A percentile compares a stretch with the other conserved stretches of the same genome.
phyloP scores from a whole-genome alignment of 2,797 vertebrate genomes.

The Sylvia borin region DNA sequence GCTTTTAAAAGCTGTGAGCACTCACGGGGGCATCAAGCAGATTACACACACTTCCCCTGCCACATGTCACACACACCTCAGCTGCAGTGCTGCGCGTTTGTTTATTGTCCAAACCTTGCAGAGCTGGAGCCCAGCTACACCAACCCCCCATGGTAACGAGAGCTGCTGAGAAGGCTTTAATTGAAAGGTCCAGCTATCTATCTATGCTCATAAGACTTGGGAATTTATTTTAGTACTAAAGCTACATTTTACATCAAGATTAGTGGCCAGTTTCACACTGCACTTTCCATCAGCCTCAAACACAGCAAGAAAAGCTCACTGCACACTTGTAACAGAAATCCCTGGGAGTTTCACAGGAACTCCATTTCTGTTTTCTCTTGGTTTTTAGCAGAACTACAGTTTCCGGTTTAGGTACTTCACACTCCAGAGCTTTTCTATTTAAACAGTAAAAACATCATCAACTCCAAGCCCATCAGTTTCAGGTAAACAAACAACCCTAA shows the following conservation, averaged over 20 bases:
- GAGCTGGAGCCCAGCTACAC: neutral
- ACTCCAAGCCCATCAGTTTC: neutral
- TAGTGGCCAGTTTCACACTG: neutral
- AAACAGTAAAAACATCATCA: neutral
- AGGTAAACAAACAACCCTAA: neutral
- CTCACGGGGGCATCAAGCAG: too few species aligned
- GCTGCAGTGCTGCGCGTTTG: fast-evolving
- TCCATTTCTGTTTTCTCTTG: neutral
- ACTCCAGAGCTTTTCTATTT: neutral
- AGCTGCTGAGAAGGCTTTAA: neutral
- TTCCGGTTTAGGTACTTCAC: neutral
- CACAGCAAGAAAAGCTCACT: fast-evolving
- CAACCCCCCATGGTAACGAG: neutral
- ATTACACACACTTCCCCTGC: neutral
- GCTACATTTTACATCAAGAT: neutral
- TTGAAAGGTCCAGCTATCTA: neutral
- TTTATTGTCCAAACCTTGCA: neutral
- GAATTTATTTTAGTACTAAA: neutral
- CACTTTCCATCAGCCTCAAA: neutral
- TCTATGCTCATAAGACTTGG: neutral
- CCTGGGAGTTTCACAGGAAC: neutral
- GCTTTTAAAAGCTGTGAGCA: neutral
- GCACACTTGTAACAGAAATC: neutral
- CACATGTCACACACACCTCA: neutral
- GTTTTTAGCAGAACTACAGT: neutral